These are phyloP conservation scores for Andricus quercusramuli DNA, from an alignment of 2,888 invertebrate species.

Conservation along the genomic window DNA sequence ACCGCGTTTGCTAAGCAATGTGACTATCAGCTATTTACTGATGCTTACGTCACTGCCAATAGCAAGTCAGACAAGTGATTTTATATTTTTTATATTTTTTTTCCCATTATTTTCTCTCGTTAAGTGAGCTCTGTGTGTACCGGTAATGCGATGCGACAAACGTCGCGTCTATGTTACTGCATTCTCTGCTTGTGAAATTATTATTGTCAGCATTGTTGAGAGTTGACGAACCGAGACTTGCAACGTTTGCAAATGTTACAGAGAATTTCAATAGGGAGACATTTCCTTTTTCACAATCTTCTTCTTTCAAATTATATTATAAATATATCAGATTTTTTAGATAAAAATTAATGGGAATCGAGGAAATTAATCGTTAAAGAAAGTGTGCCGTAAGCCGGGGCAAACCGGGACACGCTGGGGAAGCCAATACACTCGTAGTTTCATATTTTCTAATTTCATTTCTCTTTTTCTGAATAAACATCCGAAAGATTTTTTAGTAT, in stretches of 20 bases:
- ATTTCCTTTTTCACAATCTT: not conserved
- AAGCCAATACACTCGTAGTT: no score
- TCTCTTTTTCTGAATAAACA: no score
- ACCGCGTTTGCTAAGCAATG: slow-evolving; percentile 31
- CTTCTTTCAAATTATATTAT: not conserved
- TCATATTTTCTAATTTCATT: no score
- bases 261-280: not conserved
- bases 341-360: not conserved
- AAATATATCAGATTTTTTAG: not conserved
- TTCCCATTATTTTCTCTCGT: slow-evolving; percentile 5
- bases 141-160: not conserved
- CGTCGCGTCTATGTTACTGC: not conserved
- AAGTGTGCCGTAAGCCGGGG: no score
- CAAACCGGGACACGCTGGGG: no score
- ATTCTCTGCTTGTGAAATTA: slow-evolving; percentile 6
- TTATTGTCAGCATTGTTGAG: slow-evolving; percentile 13
- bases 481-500: no score
- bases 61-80: slow-evolving; percentile 15
- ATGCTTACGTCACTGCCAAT: slow-evolving; percentile 34
- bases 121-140: not conserved
- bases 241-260: not conserved
- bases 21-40: slow-evolving; percentile 28
- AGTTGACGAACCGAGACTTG: slow-evolving; percentile 5
- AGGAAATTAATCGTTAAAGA: not conserved
- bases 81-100: not conserved